A percentile compares a stretch with the other conserved stretches of the same genome.
These are phyloP conservation scores for Halichondria panicea DNA, from an alignment of 37 sponge, comb jelly and placozoan species.

Conservation along the genomic window DNA sequence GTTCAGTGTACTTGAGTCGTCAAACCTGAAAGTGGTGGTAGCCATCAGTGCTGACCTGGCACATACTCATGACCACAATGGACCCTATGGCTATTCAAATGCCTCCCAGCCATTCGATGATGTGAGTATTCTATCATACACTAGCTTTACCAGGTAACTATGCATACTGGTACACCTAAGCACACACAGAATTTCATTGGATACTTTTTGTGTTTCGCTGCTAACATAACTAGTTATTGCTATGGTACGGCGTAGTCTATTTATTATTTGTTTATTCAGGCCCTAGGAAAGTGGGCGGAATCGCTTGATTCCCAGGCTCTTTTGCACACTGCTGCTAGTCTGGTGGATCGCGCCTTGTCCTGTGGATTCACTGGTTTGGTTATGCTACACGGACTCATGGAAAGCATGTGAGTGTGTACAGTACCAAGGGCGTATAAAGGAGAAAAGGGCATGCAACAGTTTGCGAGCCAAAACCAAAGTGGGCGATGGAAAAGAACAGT, in stretches of 20 bases:
- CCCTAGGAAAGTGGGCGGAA: constrained; percentile 62
- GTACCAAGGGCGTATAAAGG: no score
- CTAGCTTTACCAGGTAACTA: neutral
- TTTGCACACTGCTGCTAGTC: constrained; percentile 53
- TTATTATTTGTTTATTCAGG: constrained; percentile 20
- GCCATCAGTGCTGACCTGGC: constrained; percentile 78
- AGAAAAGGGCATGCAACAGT: no score
- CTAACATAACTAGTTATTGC: no score
- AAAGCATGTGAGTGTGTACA: constrained; percentile 22
- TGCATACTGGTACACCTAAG: no score
- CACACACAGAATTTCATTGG: no score
- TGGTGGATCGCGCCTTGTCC: constrained; percentile 71
- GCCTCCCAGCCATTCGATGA: constrained; percentile 76
- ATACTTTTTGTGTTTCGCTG: no score
- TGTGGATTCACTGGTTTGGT: constrained; percentile 84
- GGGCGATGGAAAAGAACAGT: no score
- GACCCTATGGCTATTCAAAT: constrained; percentile 82
- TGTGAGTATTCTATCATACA: constrained; percentile 8
- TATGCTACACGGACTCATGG: constrained; percentile 69
- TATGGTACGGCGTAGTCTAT: neutral
- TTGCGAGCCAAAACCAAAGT: no score
- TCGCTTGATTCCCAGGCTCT: constrained; percentile 17
- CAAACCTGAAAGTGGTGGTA: constrained; percentile 37
- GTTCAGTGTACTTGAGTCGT: constrained; percentile 21
- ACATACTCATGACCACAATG: constrained; percentile 64